Percentiles rank a stretch among this genome's conserved stretches.
Conservation (phyloP, 2,113 vertebrate species). For the Peromyscus polionotus region DNA sequence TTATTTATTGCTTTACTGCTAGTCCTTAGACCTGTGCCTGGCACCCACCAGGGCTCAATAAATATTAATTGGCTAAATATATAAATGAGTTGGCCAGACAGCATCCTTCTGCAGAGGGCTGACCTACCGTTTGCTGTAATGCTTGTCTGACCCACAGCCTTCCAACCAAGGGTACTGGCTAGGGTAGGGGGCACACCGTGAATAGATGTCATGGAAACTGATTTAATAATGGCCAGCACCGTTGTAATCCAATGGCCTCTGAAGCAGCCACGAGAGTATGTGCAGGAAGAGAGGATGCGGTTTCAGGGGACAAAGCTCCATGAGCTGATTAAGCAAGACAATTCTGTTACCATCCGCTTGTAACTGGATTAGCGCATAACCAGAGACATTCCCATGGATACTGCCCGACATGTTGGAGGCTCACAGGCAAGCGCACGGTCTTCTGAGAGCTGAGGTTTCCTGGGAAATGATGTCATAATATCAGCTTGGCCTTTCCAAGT, state of each 20-base stretch:
- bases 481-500: neutral
- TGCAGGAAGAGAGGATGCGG: neutral
- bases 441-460: neutral
- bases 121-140: neutral
- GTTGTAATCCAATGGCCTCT: neutral
- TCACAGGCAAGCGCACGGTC: neutral
- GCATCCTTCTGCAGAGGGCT: neutral
- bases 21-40: neutral
- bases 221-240: neutral
- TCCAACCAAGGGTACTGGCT: neutral
- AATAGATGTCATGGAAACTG: neutral
- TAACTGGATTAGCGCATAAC: neutral
- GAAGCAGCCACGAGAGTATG: neutral
- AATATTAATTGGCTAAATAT: neutral
- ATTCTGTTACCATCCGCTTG: neutral
- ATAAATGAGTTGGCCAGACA: neutral
- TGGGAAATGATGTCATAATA: conserved; percentile 2
- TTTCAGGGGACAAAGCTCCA: neutral
- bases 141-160: neutral
- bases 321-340: neutral
- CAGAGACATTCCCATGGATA: neutral
- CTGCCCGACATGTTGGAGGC: neutral
- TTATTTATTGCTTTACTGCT: neutral
- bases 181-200: neutral
- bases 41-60: neutral